Conservation (phyloP, 2,797 vertebrate species). For the Enoplosus armatus region DNA sequence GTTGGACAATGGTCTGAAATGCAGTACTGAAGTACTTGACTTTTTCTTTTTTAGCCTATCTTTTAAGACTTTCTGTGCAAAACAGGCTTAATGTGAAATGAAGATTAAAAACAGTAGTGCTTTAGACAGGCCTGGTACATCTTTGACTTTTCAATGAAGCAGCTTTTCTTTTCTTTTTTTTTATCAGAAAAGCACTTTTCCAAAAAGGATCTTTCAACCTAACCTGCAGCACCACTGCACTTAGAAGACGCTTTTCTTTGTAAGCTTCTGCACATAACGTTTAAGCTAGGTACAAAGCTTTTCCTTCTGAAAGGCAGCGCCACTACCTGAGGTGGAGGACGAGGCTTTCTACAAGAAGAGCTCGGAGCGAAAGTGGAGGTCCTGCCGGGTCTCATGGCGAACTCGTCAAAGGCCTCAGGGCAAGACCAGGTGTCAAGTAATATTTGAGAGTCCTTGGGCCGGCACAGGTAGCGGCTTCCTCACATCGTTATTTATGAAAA, state of each 20-base stretch:
- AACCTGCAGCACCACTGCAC: background rate
- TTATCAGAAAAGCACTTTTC: background rate
- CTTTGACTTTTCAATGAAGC: background rate
- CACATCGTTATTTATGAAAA: background rate
- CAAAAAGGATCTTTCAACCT: background rate
- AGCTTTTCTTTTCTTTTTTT: too few relatives aligned
- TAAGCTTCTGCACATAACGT: conserved; percentile 11
- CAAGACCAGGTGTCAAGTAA: background rate
- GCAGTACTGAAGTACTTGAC: background rate
- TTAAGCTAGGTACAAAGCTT: conserved; percentile 4
- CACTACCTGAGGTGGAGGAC: background rate
- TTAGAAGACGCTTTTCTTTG: background rate
- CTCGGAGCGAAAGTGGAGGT: background rate
- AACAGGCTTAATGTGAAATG: background rate
- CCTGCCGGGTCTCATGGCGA: background rate
- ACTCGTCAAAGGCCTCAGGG: background rate
- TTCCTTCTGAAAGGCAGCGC: background rate
- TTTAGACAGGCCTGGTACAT: background rate
- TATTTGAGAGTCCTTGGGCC: background rate
- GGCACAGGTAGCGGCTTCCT: background rate
- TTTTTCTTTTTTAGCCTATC: background rate
- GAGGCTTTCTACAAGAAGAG: background rate
- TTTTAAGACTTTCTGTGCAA: background rate
- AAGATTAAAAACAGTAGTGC: background rate
- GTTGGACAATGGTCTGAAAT: background rate